These are phyloP conservation scores for Numenius arquata DNA, from an alignment of 2,113 vertebrate species.

Conservation along the genomic window DNA sequence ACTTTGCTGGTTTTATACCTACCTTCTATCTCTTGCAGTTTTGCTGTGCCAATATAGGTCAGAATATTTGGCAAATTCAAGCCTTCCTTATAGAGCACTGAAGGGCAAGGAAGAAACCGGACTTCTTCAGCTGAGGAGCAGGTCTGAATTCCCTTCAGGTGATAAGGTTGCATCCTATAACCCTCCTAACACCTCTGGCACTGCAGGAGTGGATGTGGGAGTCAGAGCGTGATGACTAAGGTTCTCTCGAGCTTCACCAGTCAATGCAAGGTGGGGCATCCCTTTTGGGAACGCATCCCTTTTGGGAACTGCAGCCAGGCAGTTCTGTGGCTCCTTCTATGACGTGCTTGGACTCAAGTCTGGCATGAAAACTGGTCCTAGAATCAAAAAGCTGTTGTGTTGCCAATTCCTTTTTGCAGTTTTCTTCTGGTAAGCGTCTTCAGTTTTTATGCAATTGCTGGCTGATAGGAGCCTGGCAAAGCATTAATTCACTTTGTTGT, in stretches of 20 bases:
- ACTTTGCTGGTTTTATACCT: not conserved
- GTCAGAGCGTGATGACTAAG: not conserved
- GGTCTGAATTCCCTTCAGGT: not conserved
- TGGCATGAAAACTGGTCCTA: not conserved
- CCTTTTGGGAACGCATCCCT: not conserved
- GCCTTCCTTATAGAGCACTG: not conserved
- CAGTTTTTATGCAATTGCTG: not conserved
- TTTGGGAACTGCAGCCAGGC: not conserved
- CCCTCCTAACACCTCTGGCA: not conserved
- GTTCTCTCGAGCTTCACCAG: not conserved
- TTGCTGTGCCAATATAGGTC: not conserved
- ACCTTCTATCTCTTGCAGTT: not conserved
- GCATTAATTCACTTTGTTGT: not conserved
- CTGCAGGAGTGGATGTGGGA: not conserved
- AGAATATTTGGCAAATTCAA: not conserved
- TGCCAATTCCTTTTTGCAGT: not conserved
- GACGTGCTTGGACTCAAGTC: not conserved
- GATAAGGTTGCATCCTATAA: not conserved
- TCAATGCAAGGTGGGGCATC: not conserved
- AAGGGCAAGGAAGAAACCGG: not conserved
- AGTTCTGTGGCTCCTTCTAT: not conserved
- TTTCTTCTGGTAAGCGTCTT: not conserved
- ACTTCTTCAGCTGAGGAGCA: not conserved
- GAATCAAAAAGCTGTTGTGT: not conserved
- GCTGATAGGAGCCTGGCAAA: not conserved